Percentiles rank a stretch among this genome's conserved stretches.
phyloP scores from a whole-genome alignment of 2,797 vertebrate species.

The Sebastes iracundus region DNA sequence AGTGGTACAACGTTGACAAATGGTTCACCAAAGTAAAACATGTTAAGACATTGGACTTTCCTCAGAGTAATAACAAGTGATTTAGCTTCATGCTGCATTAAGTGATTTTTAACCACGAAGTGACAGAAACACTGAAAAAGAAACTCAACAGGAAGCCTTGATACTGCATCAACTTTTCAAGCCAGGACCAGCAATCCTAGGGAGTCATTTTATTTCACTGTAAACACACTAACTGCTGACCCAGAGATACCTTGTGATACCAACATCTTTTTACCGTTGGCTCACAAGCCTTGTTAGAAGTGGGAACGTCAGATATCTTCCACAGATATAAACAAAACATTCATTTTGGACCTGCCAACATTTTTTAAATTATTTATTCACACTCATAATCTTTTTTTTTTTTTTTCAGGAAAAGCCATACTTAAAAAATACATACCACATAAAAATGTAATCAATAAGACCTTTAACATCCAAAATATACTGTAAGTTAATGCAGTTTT shows the following conservation, averaged over 20 bases:
- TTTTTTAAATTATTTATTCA: too few species aligned
- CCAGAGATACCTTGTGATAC: too few species aligned
- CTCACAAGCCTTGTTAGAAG: too few species aligned
- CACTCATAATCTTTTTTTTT: too few species aligned
- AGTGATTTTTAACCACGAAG: neutral
- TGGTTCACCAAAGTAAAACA: neutral
- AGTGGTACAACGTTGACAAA: neutral
- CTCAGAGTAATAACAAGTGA: neutral
- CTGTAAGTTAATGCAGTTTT: neutral
- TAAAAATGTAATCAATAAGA: too few species aligned
- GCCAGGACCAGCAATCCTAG: neutral
- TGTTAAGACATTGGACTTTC: neutral
- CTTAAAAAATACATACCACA: too few species aligned
- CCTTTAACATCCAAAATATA: neutral
- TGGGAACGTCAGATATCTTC: too few species aligned
- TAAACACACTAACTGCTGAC: too few species aligned
- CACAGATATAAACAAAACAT: too few species aligned
- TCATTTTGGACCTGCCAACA: too few species aligned
- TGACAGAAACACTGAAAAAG: neutral
- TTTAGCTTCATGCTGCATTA: neutral
- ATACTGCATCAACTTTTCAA: neutral
- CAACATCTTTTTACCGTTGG: too few species aligned
- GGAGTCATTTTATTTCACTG: neutral
- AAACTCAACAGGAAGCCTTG: neutral
- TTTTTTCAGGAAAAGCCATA: too few species aligned